These are phyloP conservation scores for Pluvianellus socialis DNA, from an alignment of 2,113 vertebrate genomes.

Conservation along the genomic window DNA sequence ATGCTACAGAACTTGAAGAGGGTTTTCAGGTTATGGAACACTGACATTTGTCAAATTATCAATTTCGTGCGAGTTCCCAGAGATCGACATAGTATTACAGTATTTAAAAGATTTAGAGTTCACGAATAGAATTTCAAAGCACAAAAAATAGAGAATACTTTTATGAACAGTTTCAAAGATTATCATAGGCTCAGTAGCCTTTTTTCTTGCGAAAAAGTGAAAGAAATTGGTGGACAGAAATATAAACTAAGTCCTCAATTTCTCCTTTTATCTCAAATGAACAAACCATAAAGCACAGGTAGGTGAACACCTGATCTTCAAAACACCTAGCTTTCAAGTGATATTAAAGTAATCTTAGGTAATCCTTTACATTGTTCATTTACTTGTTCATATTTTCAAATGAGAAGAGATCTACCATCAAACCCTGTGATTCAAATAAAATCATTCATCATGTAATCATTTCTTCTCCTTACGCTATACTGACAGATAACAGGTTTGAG, in stretches of 20 bases:
- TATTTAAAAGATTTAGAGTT: not conserved
- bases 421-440: not conserved
- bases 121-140: not conserved
- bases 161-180: not conserved
- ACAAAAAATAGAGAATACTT: not conserved
- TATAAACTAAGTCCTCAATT: not conserved
- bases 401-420: not conserved
- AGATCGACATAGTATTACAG: not conserved
- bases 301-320: not conserved
- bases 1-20: not conserved
- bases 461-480: not conserved
- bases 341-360: not conserved
- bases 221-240: not conserved
- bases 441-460: not conserved
- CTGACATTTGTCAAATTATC: not conserved
- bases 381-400: not conserved
- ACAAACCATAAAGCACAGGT: not conserved
- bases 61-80: not conserved
- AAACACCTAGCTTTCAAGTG: not conserved
- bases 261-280: not conserved
- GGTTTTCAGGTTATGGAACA: not conserved
- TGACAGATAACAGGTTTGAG: not conserved
- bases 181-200: not conserved
- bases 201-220: not conserved
- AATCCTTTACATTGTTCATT: not conserved